These are phyloP conservation scores for Mycetomoellerius zeteki DNA, from an alignment of 1,140 invertebrate genomes.

Conservation along the genomic window DNA sequence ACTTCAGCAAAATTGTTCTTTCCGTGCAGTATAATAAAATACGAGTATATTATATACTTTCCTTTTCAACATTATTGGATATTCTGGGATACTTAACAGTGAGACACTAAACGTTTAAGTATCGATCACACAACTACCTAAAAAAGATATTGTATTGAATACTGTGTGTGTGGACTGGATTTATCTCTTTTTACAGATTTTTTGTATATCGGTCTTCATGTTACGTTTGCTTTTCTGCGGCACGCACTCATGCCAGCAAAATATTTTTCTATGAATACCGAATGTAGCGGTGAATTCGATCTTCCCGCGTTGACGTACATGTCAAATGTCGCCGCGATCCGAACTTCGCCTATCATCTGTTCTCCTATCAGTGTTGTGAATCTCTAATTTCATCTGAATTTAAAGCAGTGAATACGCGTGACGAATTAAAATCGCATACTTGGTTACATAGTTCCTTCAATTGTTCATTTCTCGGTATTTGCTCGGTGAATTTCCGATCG, in stretches of 20 bases:
- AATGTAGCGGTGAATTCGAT: constrained; percentile 69
- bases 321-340: constrained; percentile 67
- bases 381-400: constrained; percentile 50
- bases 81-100: neutral
- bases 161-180: neutral
- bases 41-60: neutral
- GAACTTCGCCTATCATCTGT: constrained; percentile 24
- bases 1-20: too few species aligned
- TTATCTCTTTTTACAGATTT: constrained; percentile 4
- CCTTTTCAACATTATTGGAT: neutral
- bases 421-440: constrained; percentile 1
- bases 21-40: neutral
- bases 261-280: constrained; percentile 77
- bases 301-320: constrained; percentile 55
- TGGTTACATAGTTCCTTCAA: neutral
- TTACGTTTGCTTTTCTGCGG: constrained; percentile 28
- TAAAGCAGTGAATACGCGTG: constrained; percentile 14
- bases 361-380: constrained; percentile 61
- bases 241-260: constrained; percentile 48
- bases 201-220: constrained; percentile 32
- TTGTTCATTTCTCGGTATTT: constrained; percentile 52
- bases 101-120: neutral
- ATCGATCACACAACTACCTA: neutral
- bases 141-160: constrained; percentile 11
- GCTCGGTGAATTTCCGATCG: constrained; percentile 53